Percentiles rank a stretch among this genome's conserved stretches.
These are phyloP conservation scores for Macrochelys suwanniensis DNA, from an alignment of 2,797 vertebrate genomes.

Conservation along the genomic window DNA sequence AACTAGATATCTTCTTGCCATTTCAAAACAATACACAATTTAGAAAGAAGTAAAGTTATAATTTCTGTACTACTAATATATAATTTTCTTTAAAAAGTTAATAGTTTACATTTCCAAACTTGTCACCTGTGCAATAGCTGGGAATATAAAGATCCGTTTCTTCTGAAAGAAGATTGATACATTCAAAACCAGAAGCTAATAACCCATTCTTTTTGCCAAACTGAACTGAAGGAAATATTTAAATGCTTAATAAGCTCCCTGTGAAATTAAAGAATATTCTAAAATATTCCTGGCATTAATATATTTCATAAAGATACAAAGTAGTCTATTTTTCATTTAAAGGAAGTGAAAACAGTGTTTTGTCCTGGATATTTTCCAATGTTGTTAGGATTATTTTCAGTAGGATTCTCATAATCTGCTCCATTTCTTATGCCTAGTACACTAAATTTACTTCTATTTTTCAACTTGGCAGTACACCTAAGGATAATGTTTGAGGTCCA, in stretches of 20 bases:
- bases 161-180: neutral
- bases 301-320: neutral
- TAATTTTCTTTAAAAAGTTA: rapidly evolving
- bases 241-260: neutral
- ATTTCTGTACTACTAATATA: rapidly evolving
- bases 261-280: neutral
- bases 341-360: neutral
- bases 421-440: neutral
- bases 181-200: neutral
- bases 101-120: rapidly evolving
- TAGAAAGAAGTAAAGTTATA: neutral
- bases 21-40: neutral
- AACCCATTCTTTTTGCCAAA: rapidly evolving
- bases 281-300: neutral
- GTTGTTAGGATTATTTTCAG: neutral
- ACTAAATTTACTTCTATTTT: rapidly evolving
- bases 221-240: neutral
- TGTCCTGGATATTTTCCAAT: neutral
- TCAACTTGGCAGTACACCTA: neutral
- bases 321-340: neutral
- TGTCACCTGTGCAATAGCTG: neutral
- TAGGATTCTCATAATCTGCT: neutral
- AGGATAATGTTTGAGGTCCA: too few species aligned
- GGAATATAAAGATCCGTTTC: neutral
- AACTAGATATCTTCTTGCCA: too few species aligned